A percentile compares a stretch with the other conserved stretches of the same genome.
Evolutionary conservation across 2,888 invertebrate genomes (phyloP).

Genomic region (Melieria picta): DNA sequence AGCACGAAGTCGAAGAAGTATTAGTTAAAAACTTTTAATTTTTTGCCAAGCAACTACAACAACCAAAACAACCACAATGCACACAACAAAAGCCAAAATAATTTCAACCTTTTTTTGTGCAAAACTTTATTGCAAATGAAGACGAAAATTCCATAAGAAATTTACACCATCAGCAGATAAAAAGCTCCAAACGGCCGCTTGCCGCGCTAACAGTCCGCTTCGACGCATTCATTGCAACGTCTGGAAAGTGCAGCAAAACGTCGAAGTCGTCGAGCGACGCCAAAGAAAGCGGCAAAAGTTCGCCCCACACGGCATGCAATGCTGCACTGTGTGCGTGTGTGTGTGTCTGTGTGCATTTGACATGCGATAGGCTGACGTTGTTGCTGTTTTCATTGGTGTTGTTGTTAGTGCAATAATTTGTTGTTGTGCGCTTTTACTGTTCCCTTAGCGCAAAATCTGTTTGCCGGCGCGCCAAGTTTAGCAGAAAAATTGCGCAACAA

Average conservation of each 20-base stretch:
- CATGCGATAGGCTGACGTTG: neutral
- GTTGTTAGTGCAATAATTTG: no score
- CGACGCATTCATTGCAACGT: conserved; percentile 28
- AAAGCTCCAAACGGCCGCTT: conserved; percentile 9
- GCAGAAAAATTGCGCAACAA: conserved; percentile 33
- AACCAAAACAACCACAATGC: no score
- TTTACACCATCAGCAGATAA: conserved; percentile 37
- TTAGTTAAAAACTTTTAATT: no score
- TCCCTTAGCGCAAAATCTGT: conserved; percentile 31
- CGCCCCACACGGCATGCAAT: neutral
- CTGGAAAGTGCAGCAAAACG: conserved; percentile 20
- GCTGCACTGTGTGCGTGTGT: neutral
- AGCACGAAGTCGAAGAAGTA: no score
- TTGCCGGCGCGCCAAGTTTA: conserved; percentile 30
- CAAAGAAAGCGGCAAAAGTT: conserved; percentile 5
- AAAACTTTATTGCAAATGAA: no score
- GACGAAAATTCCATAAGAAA: conserved; percentile 28
- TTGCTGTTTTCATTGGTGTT: conserved; percentile 13
- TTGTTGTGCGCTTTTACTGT: neutral
- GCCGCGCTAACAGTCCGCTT: no score
- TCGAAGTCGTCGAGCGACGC: neutral
- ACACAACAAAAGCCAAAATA: no score
- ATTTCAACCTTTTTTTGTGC: no score
- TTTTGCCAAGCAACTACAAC: no score
- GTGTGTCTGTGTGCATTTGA: neutral